These are phyloP conservation scores for Pachypsylla venusta DNA, from an alignment of 1,140 invertebrate species.

Conservation along the genomic window DNA sequence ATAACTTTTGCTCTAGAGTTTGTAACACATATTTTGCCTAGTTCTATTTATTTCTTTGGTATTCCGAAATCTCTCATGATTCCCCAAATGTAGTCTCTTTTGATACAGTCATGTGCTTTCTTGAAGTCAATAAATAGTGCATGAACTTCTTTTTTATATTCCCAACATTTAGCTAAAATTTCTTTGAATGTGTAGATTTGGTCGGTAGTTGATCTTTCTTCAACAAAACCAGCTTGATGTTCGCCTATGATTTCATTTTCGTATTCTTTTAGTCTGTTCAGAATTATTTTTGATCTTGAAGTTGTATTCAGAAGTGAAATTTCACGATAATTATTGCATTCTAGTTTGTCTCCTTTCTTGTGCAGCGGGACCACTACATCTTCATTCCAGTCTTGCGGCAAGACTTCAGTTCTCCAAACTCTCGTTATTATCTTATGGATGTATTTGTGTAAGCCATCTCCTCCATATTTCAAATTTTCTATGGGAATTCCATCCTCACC, in stretches of 20 bases:
- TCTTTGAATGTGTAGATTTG: slow-evolving; percentile 17
- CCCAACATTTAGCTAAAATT: slow-evolving; percentile 10
- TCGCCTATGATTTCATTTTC: slow-evolving; percentile 17
- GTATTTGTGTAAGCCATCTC: background rate
- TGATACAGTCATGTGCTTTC: slow-evolving; percentile 15
- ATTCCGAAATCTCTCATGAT: slow-evolving; percentile 9
- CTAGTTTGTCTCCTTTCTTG: slow-evolving; percentile 24
- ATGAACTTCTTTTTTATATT: slow-evolving; percentile 9
- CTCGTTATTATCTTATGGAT: background rate
- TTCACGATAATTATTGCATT: slow-evolving; percentile 18
- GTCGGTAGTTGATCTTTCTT: slow-evolving; percentile 16
- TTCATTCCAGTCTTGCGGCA: slow-evolving; percentile 22
- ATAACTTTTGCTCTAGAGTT: slow-evolving; percentile 12
- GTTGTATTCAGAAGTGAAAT: slow-evolving; percentile 14
- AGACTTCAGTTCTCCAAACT: slow-evolving; percentile 12
- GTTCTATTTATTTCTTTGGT: slow-evolving; percentile 8
- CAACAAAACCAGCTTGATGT: slow-evolving; percentile 19
- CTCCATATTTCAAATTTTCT: slow-evolving; percentile 10
- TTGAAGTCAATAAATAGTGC: slow-evolving; percentile 13
- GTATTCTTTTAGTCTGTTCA: slow-evolving; percentile 8
- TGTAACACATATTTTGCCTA: background rate
- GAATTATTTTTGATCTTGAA: background rate
- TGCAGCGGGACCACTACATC: slow-evolving; percentile 20
- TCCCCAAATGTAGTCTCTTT: slow-evolving; percentile 16
- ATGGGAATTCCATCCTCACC: background rate